Conservation (phyloP, 2,888 invertebrate genomes). For the Latrodectus hesperus region DNA sequence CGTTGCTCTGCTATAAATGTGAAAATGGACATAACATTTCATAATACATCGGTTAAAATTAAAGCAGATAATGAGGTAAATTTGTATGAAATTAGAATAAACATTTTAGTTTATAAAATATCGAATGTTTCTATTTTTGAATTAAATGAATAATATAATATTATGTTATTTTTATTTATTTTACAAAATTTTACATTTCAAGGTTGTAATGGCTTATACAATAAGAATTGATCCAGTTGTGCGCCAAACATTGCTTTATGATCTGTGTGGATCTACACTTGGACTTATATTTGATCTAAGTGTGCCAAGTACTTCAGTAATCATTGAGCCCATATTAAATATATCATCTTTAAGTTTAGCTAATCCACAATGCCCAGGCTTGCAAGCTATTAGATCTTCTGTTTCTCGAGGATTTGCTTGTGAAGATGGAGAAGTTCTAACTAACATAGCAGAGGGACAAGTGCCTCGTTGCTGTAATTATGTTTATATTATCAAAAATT, state of each 20-base stretch:
- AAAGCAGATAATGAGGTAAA: conserved; percentile 73
- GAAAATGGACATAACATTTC: conserved; percentile 93
- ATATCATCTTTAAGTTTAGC: conserved; percentile 83
- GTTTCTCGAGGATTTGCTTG: conserved; percentile 94
- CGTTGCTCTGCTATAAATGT: conserved; percentile 96
- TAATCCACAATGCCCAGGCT: conserved; percentile 92
- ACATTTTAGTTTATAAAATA: too few species aligned
- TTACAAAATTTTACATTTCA: conserved; percentile 9
- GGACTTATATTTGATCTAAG: conserved; percentile 94
- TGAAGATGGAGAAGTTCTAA: conserved; percentile 92
- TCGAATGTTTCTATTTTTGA: too few species aligned
- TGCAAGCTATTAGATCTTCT: conserved; percentile 88
- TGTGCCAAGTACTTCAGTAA: conserved; percentile 92
- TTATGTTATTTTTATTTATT: too few species aligned
- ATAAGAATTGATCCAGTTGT: conserved; percentile 90
- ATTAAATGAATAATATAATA: too few species aligned
- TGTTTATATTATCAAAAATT: background rate
- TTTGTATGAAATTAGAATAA: too few species aligned
- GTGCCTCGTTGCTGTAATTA: conserved; percentile 92
- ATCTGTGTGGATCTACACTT: conserved; percentile 94
- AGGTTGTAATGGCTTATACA: conserved; percentile 85
- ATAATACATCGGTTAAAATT: conserved; percentile 81
- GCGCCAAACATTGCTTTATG: conserved; percentile 92
- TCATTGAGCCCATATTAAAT: conserved; percentile 90
- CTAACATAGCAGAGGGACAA: conserved; percentile 78